A percentile compares a stretch with the other conserved stretches of the same genome.
Evolutionary conservation across 2,797 vertebrate species (phyloP).

Genomic region (Thalassophryne amazonica): DNA sequence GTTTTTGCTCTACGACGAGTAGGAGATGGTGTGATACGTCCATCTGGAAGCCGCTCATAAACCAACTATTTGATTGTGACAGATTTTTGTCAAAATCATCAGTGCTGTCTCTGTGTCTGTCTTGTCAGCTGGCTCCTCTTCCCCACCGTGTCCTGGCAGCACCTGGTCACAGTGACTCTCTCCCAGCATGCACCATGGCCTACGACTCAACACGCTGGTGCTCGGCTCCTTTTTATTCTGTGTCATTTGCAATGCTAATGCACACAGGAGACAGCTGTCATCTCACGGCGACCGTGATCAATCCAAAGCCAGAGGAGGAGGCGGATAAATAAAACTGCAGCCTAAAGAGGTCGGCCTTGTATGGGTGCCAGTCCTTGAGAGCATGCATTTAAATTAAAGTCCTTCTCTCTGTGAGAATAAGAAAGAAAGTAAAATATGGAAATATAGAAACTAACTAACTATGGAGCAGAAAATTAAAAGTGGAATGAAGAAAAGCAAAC

Average conservation of each 20-base stretch:
- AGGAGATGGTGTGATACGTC: no score
- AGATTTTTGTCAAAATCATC: background rate
- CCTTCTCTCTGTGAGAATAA: conserved; percentile 36
- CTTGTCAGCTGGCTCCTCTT: conserved; percentile 15
- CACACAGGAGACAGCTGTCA: conserved; percentile 74
- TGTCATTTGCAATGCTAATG: conserved; percentile 81
- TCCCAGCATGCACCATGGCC: conserved; percentile 5
- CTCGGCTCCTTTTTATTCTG: conserved; percentile 32
- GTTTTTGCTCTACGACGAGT: no score
- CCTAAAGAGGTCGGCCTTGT: conserved; percentile 76
- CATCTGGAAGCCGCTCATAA: no score
- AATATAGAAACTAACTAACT: conserved; percentile 48
- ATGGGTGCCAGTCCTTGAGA: conserved; percentile 65
- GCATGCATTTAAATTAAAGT: conserved; percentile 76
- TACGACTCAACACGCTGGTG: conserved; percentile 17
- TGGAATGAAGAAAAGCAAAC: conserved; percentile 45
- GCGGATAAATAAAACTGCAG: conserved; percentile 63
- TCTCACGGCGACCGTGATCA: conserved; percentile 61
- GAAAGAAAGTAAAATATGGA: conserved; percentile 41
- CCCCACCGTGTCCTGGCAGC: conserved; percentile 2
- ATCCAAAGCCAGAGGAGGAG: conserved; percentile 38
- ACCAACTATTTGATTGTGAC: background rate
- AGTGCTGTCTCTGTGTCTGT: background rate
- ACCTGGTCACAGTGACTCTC: background rate
- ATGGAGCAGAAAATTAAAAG: conserved; percentile 56